phyloP scores from a whole-genome alignment of 2,888 invertebrate species.

The Philaethria dido region DNA sequence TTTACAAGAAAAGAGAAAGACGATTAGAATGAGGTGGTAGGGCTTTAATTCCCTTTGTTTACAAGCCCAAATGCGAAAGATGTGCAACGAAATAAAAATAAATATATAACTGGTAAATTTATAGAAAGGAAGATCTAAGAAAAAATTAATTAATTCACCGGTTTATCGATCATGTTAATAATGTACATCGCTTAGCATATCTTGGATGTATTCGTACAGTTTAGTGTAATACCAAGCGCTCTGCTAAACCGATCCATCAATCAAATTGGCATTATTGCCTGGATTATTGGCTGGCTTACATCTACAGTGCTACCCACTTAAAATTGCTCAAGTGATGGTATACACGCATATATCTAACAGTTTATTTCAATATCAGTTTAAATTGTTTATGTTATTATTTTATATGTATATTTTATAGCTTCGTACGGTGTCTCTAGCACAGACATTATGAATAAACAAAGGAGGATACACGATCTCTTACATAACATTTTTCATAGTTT shows the following conservation, averaged over 20 bases:
- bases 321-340: slow-evolving; percentile 14
- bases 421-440: not conserved
- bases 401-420: not conserved
- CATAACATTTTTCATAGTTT: slow-evolving; percentile 33
- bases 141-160: slow-evolving; percentile 4
- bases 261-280: slow-evolving; percentile 37
- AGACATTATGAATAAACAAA: slow-evolving; percentile 44
- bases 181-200: slow-evolving; percentile 21
- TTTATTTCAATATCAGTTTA: slow-evolving; percentile 6
- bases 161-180: slow-evolving; percentile 24
- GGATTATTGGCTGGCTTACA: slow-evolving; percentile 34
- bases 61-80: not conserved
- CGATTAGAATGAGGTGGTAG: too few species aligned
- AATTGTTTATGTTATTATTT: not conserved
- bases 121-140: slow-evolving; percentile 1
- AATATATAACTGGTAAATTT: not conserved
- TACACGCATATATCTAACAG: not conserved
- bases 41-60: too few species aligned
- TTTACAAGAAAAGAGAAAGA: too few species aligned
- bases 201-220: slow-evolving; percentile 18
- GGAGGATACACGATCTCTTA: slow-evolving; percentile 56
- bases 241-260: slow-evolving; percentile 38
- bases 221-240: slow-evolving; percentile 27
- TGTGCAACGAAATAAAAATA: not conserved
- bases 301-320: slow-evolving; percentile 20